Percentiles rank a stretch among this genome's conserved stretches.
Evolutionary conservation across 2,888 invertebrate genomes (phyloP).

Genomic region (Eupithecia subfuscata): DNA sequence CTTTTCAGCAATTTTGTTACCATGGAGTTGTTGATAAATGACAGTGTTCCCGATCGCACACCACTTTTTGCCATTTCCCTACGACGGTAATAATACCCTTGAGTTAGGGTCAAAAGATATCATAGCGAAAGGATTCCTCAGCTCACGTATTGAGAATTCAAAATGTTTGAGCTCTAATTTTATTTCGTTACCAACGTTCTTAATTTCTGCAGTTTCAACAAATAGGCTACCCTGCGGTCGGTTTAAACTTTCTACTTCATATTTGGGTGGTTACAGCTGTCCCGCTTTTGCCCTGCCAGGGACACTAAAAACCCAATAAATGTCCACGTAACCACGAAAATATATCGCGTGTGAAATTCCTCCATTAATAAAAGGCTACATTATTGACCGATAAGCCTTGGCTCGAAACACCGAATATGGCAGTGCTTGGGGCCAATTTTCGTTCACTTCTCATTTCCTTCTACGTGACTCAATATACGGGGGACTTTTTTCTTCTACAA

Average conservation of each 20-base stretch:
- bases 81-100: background rate
- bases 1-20: background rate
- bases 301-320: conserved; percentile 11
- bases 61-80: background rate
- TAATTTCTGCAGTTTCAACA: background rate
- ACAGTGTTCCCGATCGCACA: background rate
- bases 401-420: conserved; percentile 39
- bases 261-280: conserved; percentile 1
- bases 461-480: conserved; percentile 45
- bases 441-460: conserved; percentile 65
- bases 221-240: background rate
- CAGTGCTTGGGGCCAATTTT: conserved; percentile 59
- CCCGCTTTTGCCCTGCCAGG: background rate
- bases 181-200: background rate
- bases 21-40: background rate
- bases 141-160: background rate
- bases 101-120: background rate
- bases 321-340: conserved; percentile 11
- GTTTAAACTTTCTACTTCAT: background rate
- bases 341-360: conserved; percentile 43
- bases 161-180: background rate
- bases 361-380: conserved; percentile 42
- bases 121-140: background rate
- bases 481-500: background rate
- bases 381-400: conserved; percentile 43